phyloP scores from a whole-genome alignment of 1,140 invertebrate genomes.

The Drosophila simulans region DNA sequence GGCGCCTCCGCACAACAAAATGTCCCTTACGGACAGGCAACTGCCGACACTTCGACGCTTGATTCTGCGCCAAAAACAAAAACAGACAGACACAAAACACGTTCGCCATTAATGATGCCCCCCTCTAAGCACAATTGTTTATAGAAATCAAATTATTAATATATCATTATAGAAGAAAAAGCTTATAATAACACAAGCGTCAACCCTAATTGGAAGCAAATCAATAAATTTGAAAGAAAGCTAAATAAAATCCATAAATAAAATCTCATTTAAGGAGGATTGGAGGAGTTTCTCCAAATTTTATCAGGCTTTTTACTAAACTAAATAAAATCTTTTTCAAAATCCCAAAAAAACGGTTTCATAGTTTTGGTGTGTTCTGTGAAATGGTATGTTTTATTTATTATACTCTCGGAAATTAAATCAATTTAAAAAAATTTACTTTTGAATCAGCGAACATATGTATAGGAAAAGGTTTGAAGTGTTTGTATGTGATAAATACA shows the following conservation, averaged over 20 bases:
- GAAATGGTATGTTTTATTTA: constrained; percentile 64
- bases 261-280: too few species aligned
- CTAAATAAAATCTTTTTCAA: too few species aligned
- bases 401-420: constrained; percentile 54
- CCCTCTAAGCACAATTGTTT: constrained; percentile 13
- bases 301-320: background rate
- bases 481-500: constrained; percentile 58
- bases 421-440: constrained; percentile 44
- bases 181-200: too few species aligned
- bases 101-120: constrained; percentile 16
- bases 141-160: constrained; percentile 19
- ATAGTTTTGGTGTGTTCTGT: constrained; percentile 32
- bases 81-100: constrained; percentile 24
- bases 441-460: constrained; percentile 50
- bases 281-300: too few species aligned
- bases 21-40: constrained; percentile 19
- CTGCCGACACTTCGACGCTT: constrained; percentile 44
- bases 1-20: constrained; percentile 57
- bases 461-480: constrained; percentile 44
- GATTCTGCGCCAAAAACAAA: constrained; percentile 48
- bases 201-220: too few species aligned
- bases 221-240: background rate
- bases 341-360: background rate
- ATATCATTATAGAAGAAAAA: too few species aligned
- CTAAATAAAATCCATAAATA: background rate